Evolutionary conservation across 2,113 vertebrate species (phyloP).

Genomic region (Diphyllodes magnificus): DNA sequence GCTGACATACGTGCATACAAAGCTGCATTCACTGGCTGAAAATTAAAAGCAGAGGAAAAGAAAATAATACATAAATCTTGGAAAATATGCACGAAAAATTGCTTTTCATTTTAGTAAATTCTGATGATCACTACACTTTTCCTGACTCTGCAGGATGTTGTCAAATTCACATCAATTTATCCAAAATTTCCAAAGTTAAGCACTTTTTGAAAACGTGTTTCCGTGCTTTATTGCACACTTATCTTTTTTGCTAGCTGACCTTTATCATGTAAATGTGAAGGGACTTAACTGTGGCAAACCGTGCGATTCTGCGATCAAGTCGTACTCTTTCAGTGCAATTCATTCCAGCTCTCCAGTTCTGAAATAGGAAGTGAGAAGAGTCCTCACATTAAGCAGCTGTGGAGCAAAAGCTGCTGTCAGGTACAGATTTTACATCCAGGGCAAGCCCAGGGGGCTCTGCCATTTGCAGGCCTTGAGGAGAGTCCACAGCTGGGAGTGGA

Average conservation of each 20-base stretch:
- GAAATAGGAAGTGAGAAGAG: not conserved
- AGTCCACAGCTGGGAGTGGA: not conserved
- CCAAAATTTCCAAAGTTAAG: not conserved
- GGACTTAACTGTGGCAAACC: not conserved
- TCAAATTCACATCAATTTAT: not conserved
- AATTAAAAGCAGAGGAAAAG: not conserved
- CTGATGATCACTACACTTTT: not conserved
- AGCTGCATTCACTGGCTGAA: not conserved
- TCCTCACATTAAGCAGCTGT: not conserved
- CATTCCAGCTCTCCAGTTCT: not conserved
- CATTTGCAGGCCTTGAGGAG: not conserved
- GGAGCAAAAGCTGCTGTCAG: not conserved
- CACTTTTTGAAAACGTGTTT: not conserved
- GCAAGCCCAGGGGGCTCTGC: not conserved
- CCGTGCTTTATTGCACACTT: not conserved
- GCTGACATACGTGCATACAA: not conserved
- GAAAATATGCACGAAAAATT: not conserved
- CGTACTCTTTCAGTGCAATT: not conserved
- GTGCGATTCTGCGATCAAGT: not conserved
- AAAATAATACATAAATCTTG: not conserved
- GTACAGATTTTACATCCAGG: not conserved
- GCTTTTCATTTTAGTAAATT: not conserved
- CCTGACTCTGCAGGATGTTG: not conserved
- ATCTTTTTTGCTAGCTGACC: constrained; percentile 34
- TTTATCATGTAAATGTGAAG: constrained; percentile 45